A percentile compares a stretch with the other conserved stretches of the same genome.
Evolutionary conservation across 2,113 vertebrate species (phyloP).

Genomic region (Vicugna pacos): DNA sequence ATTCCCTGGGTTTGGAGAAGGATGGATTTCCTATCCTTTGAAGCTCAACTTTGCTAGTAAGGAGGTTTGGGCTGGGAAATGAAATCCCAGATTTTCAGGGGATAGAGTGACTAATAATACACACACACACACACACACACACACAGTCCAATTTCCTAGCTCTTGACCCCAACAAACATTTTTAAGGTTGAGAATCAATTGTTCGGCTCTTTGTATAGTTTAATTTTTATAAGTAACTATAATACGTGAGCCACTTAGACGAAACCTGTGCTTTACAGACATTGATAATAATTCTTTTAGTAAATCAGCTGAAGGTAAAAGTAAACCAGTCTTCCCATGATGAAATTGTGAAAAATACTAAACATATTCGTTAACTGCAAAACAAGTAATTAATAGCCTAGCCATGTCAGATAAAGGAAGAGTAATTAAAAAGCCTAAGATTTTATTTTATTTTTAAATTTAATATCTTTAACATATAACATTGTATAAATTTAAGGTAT

Average conservation of each 20-base stretch:
- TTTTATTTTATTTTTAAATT: not conserved
- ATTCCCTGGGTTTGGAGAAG: slow-evolving; percentile 19
- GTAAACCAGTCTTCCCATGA: not conserved
- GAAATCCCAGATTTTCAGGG: slow-evolving; percentile 1
- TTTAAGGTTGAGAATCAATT: slow-evolving; percentile 10
- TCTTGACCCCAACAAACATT: slow-evolving; percentile 8
- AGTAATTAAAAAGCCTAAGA: slow-evolving; percentile 19
- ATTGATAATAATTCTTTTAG: slow-evolving; percentile 13
- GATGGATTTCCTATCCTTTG: not conserved
- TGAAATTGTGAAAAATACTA: slow-evolving; percentile 1
- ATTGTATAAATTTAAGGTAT: not conserved
- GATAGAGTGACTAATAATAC: not conserved
- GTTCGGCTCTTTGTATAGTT: not conserved
- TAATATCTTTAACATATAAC: not conserved
- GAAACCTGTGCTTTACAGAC: not conserved
- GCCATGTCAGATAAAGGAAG: not conserved
- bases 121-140: not conserved
- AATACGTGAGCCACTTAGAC: not conserved
- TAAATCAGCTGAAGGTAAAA: not conserved
- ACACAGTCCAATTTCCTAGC: not conserved
- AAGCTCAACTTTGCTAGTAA: not conserved
- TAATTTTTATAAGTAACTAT: not conserved
- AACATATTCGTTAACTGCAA: not conserved
- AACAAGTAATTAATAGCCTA: not conserved
- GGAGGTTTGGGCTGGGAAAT: not conserved